Conservation (phyloP, 2,888 invertebrate genomes). For the Pterostichus madidus region DNA sequence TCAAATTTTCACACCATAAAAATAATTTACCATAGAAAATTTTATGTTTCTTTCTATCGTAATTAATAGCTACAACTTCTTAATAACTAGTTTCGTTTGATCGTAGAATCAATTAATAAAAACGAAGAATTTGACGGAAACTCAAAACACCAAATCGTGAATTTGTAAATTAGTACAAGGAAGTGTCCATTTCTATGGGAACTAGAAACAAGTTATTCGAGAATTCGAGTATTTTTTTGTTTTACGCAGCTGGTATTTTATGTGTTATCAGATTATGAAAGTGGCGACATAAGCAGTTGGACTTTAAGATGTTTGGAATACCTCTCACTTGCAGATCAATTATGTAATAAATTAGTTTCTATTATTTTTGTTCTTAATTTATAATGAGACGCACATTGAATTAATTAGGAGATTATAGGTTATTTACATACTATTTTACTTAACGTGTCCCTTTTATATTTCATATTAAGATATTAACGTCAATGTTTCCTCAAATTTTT, state of each 20-base stretch:
- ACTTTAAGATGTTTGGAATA: background rate
- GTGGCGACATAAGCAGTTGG: background rate
- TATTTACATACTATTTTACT: no score
- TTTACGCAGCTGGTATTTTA: background rate
- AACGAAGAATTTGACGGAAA: constrained; percentile 12
- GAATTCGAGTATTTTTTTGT: background rate
- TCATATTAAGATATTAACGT: no score
- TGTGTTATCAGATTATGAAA: background rate
- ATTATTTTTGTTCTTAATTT: background rate
- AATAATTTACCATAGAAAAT: background rate
- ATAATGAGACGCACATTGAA: background rate
- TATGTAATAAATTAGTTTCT: constrained; percentile 1
- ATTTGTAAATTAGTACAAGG: background rate
- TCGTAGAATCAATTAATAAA: background rate
- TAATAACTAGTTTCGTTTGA: constrained; percentile 8
- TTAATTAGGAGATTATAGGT: no score
- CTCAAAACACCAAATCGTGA: background rate
- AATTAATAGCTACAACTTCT: constrained; percentile 12
- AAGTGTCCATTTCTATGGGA: background rate
- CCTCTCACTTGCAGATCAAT: background rate
- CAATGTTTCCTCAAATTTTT: no score
- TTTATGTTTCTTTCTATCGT: no score
- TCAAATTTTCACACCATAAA: constrained; percentile 26
- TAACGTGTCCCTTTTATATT: no score
- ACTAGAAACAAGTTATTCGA: constrained; percentile 4